phyloP scores from a whole-genome alignment of 1,140 invertebrate species.

The Lucilia cuprina region DNA sequence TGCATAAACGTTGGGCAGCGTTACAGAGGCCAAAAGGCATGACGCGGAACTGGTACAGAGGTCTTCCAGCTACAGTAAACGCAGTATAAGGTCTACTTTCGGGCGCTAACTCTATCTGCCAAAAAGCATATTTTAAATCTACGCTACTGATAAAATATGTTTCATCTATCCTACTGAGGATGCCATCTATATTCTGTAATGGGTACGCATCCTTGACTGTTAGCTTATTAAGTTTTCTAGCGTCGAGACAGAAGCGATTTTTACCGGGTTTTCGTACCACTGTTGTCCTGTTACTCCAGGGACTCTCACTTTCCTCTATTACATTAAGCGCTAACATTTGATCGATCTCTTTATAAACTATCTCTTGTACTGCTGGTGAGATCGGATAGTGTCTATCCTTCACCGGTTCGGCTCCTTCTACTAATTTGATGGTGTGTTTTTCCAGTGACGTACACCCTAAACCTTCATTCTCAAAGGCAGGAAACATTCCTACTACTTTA shows the following conservation, averaged over 20 bases:
- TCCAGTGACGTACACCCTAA: neutral
- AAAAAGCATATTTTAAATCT: conserved; percentile 54
- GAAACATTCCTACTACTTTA: neutral
- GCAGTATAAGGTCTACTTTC: conserved; percentile 59
- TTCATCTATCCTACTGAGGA: conserved; percentile 16
- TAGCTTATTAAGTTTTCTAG: conserved; percentile 25
- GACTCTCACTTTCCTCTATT: neutral
- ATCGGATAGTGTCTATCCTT: neutral
- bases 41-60: conserved; percentile 35
- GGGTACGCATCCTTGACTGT: conserved; percentile 35
- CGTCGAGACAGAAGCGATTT: conserved; percentile 31
- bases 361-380: neutral
- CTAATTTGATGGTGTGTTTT: neutral
- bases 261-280: conserved; percentile 10
- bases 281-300: neutral
- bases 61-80: conserved; percentile 53
- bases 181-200: conserved; percentile 29
- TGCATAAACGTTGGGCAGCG: neutral
- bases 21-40: conserved; percentile 21
- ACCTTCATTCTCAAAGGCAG: neutral
- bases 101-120: conserved; percentile 52
- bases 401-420: neutral
- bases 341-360: neutral
- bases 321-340: neutral
- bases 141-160: conserved; percentile 18